These are phyloP conservation scores for Emys orbicularis DNA, from an alignment of 2,797 vertebrate species.

Conservation along the genomic window DNA sequence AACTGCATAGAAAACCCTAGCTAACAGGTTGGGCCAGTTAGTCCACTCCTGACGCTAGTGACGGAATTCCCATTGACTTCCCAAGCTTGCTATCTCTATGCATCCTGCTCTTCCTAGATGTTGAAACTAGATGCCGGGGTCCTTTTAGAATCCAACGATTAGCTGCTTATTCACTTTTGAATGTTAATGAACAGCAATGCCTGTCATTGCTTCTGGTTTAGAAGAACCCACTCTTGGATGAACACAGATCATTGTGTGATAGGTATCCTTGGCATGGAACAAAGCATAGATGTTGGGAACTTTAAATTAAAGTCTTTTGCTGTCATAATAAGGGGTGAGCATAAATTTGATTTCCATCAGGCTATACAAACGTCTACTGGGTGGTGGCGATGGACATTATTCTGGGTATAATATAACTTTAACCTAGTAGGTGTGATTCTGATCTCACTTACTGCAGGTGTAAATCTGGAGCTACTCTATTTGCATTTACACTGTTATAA, in stretches of 20 bases:
- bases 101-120: not conserved
- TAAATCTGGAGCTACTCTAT: not conserved
- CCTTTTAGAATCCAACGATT: conserved; percentile 60
- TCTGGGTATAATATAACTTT: not conserved
- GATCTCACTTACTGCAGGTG: not conserved
- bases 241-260: conserved; percentile 5
- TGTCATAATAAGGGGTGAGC: not conserved
- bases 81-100: not conserved
- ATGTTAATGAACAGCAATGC: conserved; percentile 24
- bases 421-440: not conserved
- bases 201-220: conserved; percentile 35
- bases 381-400: not conserved
- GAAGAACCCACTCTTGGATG: conserved; percentile 5
- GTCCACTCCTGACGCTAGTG: rapidly evolving
- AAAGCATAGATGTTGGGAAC: rapidly evolving
- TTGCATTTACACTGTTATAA: not conserved
- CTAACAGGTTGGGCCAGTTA: not conserved
- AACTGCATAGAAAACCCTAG: not conserved
- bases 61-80: not conserved
- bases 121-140: conserved; percentile 40
- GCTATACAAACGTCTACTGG: not conserved
- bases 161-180: conserved; percentile 57
- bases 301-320: not conserved
- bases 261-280: conserved; percentile 5
- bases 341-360: not conserved